Evolutionary conservation across 2,113 vertebrate species (phyloP).

Genomic region (Corydoras sp.): DNA sequence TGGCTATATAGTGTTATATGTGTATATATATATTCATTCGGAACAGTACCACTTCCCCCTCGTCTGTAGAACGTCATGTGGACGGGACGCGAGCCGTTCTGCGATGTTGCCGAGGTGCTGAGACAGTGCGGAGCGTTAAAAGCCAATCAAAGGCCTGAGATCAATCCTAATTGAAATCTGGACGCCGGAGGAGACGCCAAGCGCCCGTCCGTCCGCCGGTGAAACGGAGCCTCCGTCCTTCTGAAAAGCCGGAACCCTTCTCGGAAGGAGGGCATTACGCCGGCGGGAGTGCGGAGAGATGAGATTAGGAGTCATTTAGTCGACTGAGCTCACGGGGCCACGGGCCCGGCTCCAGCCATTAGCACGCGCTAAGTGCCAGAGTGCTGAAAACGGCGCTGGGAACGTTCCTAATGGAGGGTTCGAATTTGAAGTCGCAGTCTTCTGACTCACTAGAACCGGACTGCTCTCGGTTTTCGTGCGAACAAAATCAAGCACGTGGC

Average conservation of each 20-base stretch:
- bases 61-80: slow-evolving; percentile 4
- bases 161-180: slow-evolving; percentile 27
- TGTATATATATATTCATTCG: no score
- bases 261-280: slow-evolving; percentile 1
- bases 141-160: not conserved
- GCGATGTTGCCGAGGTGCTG: slow-evolving; percentile 1
- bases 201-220: not conserved
- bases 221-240: not conserved
- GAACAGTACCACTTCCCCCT: no score
- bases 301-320: not conserved
- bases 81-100: not conserved
- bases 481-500: no score
- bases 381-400: no score
- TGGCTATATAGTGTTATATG: no score
- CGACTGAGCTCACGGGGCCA: no score
- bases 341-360: no score
- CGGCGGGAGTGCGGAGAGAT: not conserved
- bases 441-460: no score
- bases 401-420: no score
- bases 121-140: slow-evolving; percentile 18
- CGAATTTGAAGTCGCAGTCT: no score
- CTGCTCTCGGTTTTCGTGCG: no score
- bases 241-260: not conserved
- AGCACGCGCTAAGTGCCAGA: not conserved
- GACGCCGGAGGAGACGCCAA: not conserved